A percentile compares a stretch with the other conserved stretches of the same genome.
Evolutionary conservation across 2,113 vertebrate genomes (phyloP).

Genomic region (Chaetops frenatus): DNA sequence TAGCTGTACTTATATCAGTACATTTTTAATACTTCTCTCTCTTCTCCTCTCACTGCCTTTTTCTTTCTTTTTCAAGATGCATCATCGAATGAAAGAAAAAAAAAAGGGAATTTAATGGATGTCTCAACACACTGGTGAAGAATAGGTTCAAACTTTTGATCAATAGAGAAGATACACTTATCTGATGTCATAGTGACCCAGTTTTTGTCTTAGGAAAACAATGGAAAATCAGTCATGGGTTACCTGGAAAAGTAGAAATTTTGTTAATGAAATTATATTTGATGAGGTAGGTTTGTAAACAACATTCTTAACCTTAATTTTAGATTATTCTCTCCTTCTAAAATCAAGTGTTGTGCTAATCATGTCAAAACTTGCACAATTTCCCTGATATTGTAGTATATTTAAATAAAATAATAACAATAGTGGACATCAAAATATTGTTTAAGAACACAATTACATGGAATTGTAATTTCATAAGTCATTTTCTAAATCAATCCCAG

Average conservation of each 20-base stretch:
- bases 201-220: neutral
- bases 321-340: neutral
- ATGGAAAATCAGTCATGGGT: neutral
- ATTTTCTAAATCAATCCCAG: neutral
- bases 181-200: neutral
- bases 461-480: neutral
- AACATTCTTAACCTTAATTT: neutral
- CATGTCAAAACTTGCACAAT: neutral
- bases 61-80: neutral
- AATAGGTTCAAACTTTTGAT: neutral
- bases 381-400: neutral
- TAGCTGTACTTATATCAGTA: neutral
- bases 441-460: slow-evolving; percentile 4
- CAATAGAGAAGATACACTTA: neutral
- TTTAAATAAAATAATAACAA: slow-evolving; percentile 50
- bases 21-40: neutral
- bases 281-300: neutral
- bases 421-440: neutral
- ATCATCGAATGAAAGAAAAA: neutral
- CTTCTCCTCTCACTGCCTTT: neutral
- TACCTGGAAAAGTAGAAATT: neutral
- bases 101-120: neutral
- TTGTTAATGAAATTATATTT: neutral
- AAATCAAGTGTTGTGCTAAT: slow-evolving; percentile 1
- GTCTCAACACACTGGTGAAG: neutral